These are phyloP conservation scores for Hippocampus mohnikei DNA, from an alignment of 2,113 vertebrate genomes.

Conservation along the genomic window DNA sequence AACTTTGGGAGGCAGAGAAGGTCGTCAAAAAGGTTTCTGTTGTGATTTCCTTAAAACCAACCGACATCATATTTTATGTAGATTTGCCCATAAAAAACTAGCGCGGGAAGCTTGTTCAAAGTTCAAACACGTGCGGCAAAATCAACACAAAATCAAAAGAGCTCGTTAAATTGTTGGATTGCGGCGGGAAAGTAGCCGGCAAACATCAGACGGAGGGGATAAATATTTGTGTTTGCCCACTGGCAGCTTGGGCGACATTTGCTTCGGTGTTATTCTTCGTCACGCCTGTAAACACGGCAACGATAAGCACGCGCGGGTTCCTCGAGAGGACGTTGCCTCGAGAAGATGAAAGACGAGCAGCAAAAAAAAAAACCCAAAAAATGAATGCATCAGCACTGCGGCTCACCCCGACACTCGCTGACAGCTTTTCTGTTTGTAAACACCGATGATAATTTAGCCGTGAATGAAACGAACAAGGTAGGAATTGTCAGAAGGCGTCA, in stretches of 20 bases:
- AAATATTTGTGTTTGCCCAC: background rate
- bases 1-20: background rate
- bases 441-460: background rate
- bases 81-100: background rate
- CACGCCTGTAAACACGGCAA: slow-evolving; percentile 58
- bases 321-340: background rate
- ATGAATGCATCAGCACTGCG: background rate
- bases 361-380: background rate
- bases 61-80: background rate
- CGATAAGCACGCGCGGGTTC: slow-evolving; percentile 25
- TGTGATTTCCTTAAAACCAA: background rate
- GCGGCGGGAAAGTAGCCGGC: background rate
- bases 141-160: slow-evolving; percentile 3
- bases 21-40: background rate
- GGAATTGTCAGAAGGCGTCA: background rate
- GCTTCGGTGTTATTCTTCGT: slow-evolving; percentile 58
- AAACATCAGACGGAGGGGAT: background rate
- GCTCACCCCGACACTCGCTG: slow-evolving; percentile 7
- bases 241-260: slow-evolving; percentile 45
- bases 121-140: background rate
- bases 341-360: background rate
- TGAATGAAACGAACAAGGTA: background rate
- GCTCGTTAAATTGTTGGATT: background rate
- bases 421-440: slow-evolving; percentile 8
- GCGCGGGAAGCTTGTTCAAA: background rate